Base-by-base conservation (phyloP, 2,113 vertebrate species). In the Eolophus roseicapilla region DNA sequence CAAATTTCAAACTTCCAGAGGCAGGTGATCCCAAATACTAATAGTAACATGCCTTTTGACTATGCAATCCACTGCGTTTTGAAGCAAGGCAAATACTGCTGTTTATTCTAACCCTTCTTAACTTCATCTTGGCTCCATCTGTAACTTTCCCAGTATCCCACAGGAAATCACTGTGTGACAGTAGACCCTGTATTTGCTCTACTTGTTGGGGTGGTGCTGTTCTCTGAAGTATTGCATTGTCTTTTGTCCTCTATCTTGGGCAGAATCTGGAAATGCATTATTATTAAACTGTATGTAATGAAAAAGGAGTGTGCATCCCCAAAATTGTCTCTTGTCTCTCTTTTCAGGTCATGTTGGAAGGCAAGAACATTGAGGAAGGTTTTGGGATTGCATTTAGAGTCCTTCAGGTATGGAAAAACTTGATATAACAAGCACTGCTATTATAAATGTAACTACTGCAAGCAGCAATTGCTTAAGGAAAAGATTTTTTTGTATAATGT, bases 351-450 rank as follows among this genome's bases (percentile, higher is more conserved):
- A 99, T 99, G 98, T 97, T 99, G n/a, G 99, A 99, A 95, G 99
- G 99, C 33, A 99, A 99, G 97, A 99, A 99, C 95, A 98, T 99
- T 49, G 99, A 99, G 85, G 99, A 99, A 82, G 99, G 99, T 1
- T 99, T 99, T 94, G 99, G 99, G 75, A 99, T 99, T 76, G 99
- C 99, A 33, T 99, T 99, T 97, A 98, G 99, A 97, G 99, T 99
- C 82, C 98, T 99, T 84, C 99, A 99, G 99, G 99, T 99, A 98
- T 90, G 97, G 74, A 83, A 90, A 94, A 83, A 35, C 33, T 49
- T 86, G 23, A 44, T 55, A 19, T 18, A 92, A 55, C 9, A 55
- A 65, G 17, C 28, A 37, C 16, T 82, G 6, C 62, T 70, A 50
- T 49, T 82, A 60, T 10, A 17, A 57, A 86, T 39, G 11, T 28